These are phyloP conservation scores for Spondyliosoma cantharus DNA, from an alignment of 2,797 vertebrate genomes.

Conservation along the genomic window DNA sequence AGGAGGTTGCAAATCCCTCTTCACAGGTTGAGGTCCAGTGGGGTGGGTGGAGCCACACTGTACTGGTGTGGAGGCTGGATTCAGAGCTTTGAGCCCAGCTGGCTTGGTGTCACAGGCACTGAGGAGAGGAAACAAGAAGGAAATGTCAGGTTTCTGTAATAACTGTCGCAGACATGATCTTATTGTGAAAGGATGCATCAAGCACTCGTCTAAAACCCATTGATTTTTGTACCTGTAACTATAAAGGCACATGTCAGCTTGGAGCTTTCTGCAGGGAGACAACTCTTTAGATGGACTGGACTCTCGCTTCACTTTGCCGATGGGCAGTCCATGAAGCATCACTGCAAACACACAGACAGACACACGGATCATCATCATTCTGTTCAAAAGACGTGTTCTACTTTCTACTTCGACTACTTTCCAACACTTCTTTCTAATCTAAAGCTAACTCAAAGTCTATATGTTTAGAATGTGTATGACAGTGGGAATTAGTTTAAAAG, in stretches of 20 bases:
- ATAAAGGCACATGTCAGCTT: constrained; percentile 94
- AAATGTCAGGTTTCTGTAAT: no score
- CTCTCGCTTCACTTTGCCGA: constrained; percentile 93
- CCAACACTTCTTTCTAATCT: no score
- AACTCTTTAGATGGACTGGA: constrained; percentile 87
- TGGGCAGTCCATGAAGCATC: constrained; percentile 90
- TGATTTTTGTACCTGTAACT: constrained; percentile 87
- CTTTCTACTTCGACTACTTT: no score
- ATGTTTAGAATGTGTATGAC: no score
- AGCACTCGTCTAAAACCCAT: no score
- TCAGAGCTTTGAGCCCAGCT: constrained; percentile 87
- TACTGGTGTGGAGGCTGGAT: constrained; percentile 85
- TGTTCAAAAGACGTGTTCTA: no score
- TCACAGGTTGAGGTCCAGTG: constrained; percentile 79
- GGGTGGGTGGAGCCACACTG: constrained; percentile 77
- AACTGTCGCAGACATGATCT: no score
- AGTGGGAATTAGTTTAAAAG: no score
- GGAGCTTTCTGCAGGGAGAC: constrained; percentile 89
- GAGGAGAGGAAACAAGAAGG: constrained; percentile 25
- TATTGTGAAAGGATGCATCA: neutral
- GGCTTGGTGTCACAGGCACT: constrained; percentile 95
- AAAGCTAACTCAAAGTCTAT: no score
- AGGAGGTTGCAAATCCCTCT: constrained; percentile 73
- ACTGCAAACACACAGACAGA: constrained; percentile 77
- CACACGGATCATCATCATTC: neutral